A percentile compares a stretch with the other conserved stretches of the same genome.
Evolutionary conservation across 2,113 vertebrate genomes (phyloP).

Genomic region (Pluvialis apricaria): DNA sequence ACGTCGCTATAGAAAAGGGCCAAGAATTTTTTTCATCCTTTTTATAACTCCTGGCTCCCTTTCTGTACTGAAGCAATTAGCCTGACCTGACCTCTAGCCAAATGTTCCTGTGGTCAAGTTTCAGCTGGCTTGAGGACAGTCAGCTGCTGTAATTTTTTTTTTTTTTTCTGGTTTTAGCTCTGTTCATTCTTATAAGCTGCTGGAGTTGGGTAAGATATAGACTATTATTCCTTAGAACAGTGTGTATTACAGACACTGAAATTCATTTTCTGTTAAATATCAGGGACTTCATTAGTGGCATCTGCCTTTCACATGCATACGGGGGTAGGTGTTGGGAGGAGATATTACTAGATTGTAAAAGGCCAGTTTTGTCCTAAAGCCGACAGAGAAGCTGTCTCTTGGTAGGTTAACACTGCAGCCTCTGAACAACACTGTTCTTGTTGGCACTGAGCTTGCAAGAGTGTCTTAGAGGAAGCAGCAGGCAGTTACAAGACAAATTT

Average conservation of each 20-base stretch:
- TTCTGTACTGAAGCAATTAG: constrained; percentile 25
- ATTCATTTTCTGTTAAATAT: not conserved
- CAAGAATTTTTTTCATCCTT: constrained; percentile 47
- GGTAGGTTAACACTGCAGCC: not conserved
- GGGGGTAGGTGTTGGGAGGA: not conserved
- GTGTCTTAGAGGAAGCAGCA: not conserved
- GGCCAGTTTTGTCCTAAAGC: not conserved
- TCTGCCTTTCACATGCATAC: not conserved
- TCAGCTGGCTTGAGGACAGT: constrained; percentile 10
- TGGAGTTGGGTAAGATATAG: not conserved
- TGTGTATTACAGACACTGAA: not conserved
- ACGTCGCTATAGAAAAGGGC: not conserved
- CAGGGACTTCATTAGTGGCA: not conserved
- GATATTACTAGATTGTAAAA: not conserved
- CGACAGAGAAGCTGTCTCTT: not conserved
- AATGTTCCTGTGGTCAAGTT: constrained; percentile 18
- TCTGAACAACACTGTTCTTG: not conserved
- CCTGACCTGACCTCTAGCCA: constrained; percentile 30
- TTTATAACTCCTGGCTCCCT: constrained; percentile 57
- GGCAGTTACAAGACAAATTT: not conserved
- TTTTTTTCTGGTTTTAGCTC: constrained; percentile 10
- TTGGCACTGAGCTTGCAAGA: not conserved
- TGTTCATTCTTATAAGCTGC: not conserved
- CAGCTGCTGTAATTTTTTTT: not conserved
- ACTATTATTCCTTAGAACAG: not conserved